Percentiles rank a stretch among this genome's conserved stretches.
phyloP scores from a whole-genome alignment of 35 echinoderm and acorn worm genomes.

The Ophioderma brevispina region DNA sequence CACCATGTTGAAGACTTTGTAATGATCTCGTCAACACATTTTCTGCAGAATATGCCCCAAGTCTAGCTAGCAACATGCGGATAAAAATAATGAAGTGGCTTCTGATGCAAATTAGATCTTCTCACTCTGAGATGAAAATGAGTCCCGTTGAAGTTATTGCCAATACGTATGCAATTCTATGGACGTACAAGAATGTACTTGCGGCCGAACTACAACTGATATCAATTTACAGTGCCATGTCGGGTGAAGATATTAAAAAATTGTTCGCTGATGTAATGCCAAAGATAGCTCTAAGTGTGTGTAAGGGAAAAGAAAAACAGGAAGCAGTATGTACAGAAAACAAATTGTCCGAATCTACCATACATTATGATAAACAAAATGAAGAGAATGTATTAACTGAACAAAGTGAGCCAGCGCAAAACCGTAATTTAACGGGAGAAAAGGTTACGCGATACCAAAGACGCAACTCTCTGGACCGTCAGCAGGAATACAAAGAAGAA shows the following conservation, averaged over 20 bases:
- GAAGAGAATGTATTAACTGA: not conserved
- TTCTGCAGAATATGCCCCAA: not conserved
- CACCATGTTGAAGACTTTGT: not conserved
- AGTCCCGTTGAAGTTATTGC: not conserved
- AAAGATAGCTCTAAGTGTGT: not conserved
- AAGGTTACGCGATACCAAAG: not conserved
- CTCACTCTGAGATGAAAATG: not conserved
- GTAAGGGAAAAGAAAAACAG: not conserved
- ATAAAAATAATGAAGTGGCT: constrained; percentile 20
- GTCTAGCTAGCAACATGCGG: not conserved
- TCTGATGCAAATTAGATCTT: not conserved
- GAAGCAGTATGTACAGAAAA: not conserved
- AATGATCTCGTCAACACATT: constrained; percentile 20
- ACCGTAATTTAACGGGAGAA: not conserved
- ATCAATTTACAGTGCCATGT: not conserved
- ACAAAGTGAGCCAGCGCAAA: not conserved
- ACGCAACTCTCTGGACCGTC: not conserved
- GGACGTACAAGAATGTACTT: not conserved
- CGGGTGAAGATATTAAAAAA: not conserved
- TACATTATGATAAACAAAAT: not conserved
- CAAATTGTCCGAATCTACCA: not conserved
- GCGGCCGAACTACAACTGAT: constrained; percentile 17
- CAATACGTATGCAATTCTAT: not conserved
- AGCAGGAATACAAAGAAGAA: not conserved
- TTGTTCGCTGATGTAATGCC: not conserved